A percentile compares a stretch with the other conserved stretches of the same genome.
phyloP scores from a whole-genome alignment of 2,888 invertebrate genomes.

The Drosophila setosimentum region DNA sequence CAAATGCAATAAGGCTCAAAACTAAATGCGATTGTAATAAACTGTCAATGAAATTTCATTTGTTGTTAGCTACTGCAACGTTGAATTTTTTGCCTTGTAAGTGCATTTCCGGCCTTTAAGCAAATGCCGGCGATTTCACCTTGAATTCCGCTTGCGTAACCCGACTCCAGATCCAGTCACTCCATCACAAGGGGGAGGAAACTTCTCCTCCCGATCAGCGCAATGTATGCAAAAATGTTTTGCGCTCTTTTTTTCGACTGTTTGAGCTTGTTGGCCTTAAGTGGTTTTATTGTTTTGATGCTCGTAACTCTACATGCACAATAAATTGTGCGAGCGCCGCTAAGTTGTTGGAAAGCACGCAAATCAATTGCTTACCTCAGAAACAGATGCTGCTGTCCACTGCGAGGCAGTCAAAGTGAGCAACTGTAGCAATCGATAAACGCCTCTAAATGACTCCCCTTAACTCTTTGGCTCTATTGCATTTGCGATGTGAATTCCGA shows the following conservation, averaged over 20 bases:
- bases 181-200: slow-evolving; percentile 1
- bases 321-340: slow-evolving; percentile 42
- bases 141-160: slow-evolving; percentile 68
- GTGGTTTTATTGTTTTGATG: slow-evolving; percentile 43
- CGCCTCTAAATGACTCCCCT: slow-evolving; percentile 39
- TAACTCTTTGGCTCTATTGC: slow-evolving; percentile 10
- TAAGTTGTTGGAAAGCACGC: slow-evolving; percentile 41
- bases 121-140: slow-evolving; percentile 68
- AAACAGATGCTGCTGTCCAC: slow-evolving; percentile 17
- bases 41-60: slow-evolving; percentile 45
- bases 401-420: slow-evolving; percentile 21
- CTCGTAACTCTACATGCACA: slow-evolving; percentile 11
- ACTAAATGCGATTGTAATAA: slow-evolving; percentile 51
- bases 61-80: slow-evolving; percentile 23
- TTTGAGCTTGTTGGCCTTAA: slow-evolving; percentile 31
- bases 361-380: slow-evolving; percentile 19
- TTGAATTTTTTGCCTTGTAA: background rate
- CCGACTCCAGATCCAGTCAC: slow-evolving; percentile 35
- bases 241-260: slow-evolving; percentile 50
- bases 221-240: slow-evolving; percentile 60
- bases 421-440: slow-evolving; percentile 27
- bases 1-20: slow-evolving; percentile 36
- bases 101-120: slow-evolving; percentile 51
- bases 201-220: slow-evolving; percentile 2
- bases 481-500: slow-evolving; percentile 19